phyloP scores from a whole-genome alignment of 2,113 vertebrate species.

The Tursiops truncatus region DNA sequence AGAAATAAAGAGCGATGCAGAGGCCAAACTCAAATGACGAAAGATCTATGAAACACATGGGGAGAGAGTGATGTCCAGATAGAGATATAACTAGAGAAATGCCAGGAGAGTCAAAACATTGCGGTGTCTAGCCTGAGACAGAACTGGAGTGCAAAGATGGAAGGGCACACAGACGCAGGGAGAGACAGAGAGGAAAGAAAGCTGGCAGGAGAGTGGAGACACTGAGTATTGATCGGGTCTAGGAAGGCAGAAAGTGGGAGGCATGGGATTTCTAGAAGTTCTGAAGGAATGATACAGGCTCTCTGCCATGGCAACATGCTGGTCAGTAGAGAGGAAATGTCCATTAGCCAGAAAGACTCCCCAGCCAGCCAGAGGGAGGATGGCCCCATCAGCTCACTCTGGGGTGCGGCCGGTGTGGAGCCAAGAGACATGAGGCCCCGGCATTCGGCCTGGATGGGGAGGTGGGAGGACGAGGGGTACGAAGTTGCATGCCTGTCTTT shows the following conservation, averaged over 20 bases:
- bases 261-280: not conserved
- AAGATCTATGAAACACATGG: not conserved
- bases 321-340: not conserved
- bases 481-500: not conserved
- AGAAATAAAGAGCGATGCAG: not conserved
- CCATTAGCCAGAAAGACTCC: not conserved
- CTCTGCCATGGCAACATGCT: not conserved
- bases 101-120: not conserved
- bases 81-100: not conserved
- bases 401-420: not conserved
- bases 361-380: not conserved
- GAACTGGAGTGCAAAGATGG: no score
- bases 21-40: not conserved
- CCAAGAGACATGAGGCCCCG: not conserved
- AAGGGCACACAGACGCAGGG: not conserved
- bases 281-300: not conserved
- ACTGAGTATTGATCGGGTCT: not conserved
- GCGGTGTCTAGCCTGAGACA: not conserved
- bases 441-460: not conserved
- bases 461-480: not conserved
- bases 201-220: not conserved
- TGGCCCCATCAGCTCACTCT: not conserved
- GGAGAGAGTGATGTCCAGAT: not conserved
- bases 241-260: not conserved
- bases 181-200: not conserved